Base-by-base conservation (phyloP, 2,888 invertebrate species). In the Onthophagus sagittarius region DNA sequence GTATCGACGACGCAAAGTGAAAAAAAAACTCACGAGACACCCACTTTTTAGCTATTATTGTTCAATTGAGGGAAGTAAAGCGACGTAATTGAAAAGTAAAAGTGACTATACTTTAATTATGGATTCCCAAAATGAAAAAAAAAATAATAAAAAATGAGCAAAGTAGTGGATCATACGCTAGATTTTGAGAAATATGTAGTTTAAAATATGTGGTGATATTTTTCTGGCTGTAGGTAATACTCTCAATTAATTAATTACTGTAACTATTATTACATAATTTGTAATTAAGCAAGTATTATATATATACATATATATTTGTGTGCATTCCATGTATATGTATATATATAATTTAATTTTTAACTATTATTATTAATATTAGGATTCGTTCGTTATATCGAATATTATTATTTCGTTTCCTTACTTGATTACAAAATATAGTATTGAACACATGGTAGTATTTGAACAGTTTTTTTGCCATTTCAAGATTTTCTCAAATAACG, bases 141-240 rank as follows among this genome's bases (percentile, higher is more conserved):
- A n/a, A n/a, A n/a, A n/a, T n/a, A n/a, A n/a, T n/a, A n/a, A 67
- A 31, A 53, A 53, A 71, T 71, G 71, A 75, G 74, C 73, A 71
- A 75, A 71, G 73, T 79, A 77, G 77, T 78, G 83, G 80, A 82
- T 81, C 79, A 84, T 83, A 82, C 83, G 82, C 80, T 85, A 84
- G 84, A 85, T 84, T 85, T 84, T 23, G 23, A 23, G 39, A 53
- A 11, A 83, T 84, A 84, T 84, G 85, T 85, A 85, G 85, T 85
- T 85, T 85, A 84, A 85, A 84, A 85, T 85, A 85, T 85, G 84
- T 85, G 85, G 85, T 85, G 85, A 85, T 85, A 85, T 85, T 85
- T 85, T 85, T 85, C 85, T 85, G 85, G 85, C 85, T 85, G 85
- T 85, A 85, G 85, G 85, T 85, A 85, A 53, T 85, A 84, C 83